These are phyloP conservation scores for Tragopan temminckii DNA, from an alignment of 2,797 vertebrate genomes.

Conservation along the genomic window DNA sequence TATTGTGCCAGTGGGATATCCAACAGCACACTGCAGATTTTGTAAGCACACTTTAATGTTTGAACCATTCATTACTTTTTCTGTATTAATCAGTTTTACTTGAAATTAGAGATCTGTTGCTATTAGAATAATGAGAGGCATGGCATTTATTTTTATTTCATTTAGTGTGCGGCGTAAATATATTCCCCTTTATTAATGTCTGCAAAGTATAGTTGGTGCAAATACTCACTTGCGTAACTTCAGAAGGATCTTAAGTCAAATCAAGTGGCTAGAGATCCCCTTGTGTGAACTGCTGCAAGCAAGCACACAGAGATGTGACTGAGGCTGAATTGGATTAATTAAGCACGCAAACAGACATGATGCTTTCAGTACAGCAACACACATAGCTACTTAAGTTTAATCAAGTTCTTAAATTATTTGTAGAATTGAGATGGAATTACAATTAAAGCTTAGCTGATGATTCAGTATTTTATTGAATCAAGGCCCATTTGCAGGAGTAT, in stretches of 20 bases:
- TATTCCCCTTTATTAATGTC: not conserved
- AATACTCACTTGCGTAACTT: not conserved
- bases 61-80: not conserved
- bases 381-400: not conserved
- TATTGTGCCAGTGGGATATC: not conserved
- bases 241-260: not conserved
- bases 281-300: not conserved
- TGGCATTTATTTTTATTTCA: not conserved
- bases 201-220: not conserved
- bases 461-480: conserved; percentile 23
- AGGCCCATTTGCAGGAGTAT: not conserved
- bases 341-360: not conserved
- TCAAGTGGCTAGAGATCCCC: not conserved
- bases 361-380: not conserved
- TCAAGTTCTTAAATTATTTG: not conserved
- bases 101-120: not conserved
- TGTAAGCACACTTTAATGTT: not conserved
- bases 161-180: not conserved
- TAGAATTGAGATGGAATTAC: not conserved
- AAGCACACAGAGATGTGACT: not conserved
- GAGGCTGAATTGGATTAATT: not conserved
- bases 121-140: not conserved
- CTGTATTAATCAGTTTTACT: not conserved
- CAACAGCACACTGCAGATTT: not conserved
- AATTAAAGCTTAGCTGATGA: not conserved